Evolutionary conservation across 2,888 invertebrate species (phyloP).

Genomic region (Drosophila demipolita): DNA sequence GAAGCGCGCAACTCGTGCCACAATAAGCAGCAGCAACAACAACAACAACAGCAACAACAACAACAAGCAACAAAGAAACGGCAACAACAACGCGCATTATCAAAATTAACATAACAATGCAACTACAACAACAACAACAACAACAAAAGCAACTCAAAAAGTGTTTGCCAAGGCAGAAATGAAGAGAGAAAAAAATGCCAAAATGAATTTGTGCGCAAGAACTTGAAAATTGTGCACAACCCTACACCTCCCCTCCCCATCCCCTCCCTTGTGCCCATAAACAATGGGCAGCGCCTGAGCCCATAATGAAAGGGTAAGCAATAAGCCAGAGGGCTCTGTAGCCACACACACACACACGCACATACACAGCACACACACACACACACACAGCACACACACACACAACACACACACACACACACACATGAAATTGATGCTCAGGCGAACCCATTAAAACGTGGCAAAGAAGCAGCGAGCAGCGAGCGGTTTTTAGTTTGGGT

Average conservation of each 20-base stretch:
- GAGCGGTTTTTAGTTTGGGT: slow-evolving; percentile 38
- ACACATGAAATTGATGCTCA: slow-evolving; percentile 20
- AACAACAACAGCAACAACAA: slow-evolving; percentile 13
- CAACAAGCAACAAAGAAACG: slow-evolving; percentile 36
- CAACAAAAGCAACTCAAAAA: slow-evolving; percentile 36
- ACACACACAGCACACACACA: background rate
- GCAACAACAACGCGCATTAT: slow-evolving; percentile 65
- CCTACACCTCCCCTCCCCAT: background rate
- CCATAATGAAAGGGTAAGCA: slow-evolving; percentile 74
- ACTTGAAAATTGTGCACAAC: slow-evolving; percentile 52
- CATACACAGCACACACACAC: background rate
- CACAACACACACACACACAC: background rate
- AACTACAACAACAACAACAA: slow-evolving; percentile 46
- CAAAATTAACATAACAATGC: slow-evolving; percentile 78
- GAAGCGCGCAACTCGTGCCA: slow-evolving; percentile 61
- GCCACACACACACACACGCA: background rate
- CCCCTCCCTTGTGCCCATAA: background rate
- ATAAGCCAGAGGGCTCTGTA: slow-evolving; percentile 29
- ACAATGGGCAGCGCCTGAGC: slow-evolving; percentile 34
- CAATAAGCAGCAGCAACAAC: slow-evolving; percentile 38
- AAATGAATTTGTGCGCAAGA: slow-evolving; percentile 68
- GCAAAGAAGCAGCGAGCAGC: slow-evolving; percentile 32
- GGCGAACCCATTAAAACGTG: slow-evolving; percentile 58
- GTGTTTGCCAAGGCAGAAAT: slow-evolving; percentile 50
- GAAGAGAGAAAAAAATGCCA: slow-evolving; percentile 19